Evolutionary conservation across 2,888 invertebrate species (phyloP).

Genomic region (Sinelater perroti): DNA sequence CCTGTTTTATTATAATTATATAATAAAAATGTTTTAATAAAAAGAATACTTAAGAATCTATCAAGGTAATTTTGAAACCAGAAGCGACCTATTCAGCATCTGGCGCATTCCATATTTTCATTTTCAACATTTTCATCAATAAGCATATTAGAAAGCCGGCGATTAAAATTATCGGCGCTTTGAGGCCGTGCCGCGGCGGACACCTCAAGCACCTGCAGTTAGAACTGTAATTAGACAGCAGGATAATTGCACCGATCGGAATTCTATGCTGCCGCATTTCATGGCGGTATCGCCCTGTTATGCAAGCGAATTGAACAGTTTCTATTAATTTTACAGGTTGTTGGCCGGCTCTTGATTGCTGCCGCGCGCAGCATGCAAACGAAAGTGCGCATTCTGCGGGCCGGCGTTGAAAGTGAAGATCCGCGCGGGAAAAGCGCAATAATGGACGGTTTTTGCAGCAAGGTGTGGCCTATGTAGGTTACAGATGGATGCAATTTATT

Average conservation of each 20-base stretch:
- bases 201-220: background rate
- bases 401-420: slow-evolving; percentile 30
- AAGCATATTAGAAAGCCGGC: too few species aligned
- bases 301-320: too few species aligned
- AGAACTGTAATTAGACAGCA: background rate
- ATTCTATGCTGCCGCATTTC: background rate
- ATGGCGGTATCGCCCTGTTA: too few species aligned
- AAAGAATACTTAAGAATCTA: too few species aligned
- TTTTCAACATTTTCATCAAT: too few species aligned
- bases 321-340: background rate
- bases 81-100: too few species aligned
- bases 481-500: slow-evolving; percentile 32
- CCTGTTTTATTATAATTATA: too few species aligned
- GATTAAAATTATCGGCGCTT: too few species aligned
- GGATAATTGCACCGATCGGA: background rate
- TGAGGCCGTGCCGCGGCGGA: too few species aligned
- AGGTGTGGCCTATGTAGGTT: slow-evolving; percentile 33
- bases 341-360: slow-evolving; percentile 1
- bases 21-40: too few species aligned
- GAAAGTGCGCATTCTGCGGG: slow-evolving; percentile 20
- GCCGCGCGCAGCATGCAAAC: background rate
- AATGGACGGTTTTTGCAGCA: slow-evolving; percentile 28
- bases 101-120: too few species aligned
- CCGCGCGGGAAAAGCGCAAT: slow-evolving; percentile 12
- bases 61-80: too few species aligned